Evolutionary conservation across 2,797 vertebrate genomes (phyloP), one percentile per base, ranked within the genome.

Genomic region (Astyanax mexicanus): DNA sequence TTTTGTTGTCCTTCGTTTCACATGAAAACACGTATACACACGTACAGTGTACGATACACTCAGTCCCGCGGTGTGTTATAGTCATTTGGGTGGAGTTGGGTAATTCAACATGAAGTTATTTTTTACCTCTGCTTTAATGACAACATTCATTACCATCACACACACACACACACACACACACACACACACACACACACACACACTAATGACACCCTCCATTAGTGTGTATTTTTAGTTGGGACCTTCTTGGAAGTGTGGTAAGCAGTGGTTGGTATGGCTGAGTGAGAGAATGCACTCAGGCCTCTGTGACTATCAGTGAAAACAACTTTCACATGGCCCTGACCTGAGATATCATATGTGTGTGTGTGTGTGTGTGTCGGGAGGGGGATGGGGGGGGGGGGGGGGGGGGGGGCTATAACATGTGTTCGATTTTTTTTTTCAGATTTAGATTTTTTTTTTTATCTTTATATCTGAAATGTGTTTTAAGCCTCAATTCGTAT

Each of bases 21-120:
- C 88, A 89, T 88, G 84, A 81, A 72, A 86, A 25, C n/a, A 11
- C 21, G 13, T 9, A 11, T n/a, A 5, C 1, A 35, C 47, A 23
- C 3, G 21, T 4, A 51, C 1, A 49, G 4, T 11, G 32, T 11
- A 68, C 10, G 23, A 25, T n/a, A 32, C 15, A 6, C 54, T 57
- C 54, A 5, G 13, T 1, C 6, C 29, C 19, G 32, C 1, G n/a
- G 29, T 60, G 17, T 6, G 3, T 60, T 60, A 37, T 15, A 60
- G 29, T 37, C 3, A 15, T 32, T 12, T 17, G 17, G 15, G 9
- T n/a, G 27, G 55, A 37, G 27, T 15, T 25, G 15, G 27, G 27
- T 13, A 27, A 13, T 57, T 15, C 61, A 64, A 64, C 13, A 40
- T 42, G 38, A 6, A 19, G 38, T n/a, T 66, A 47, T 66, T 66